These are phyloP conservation scores for Leistus spinibarbis DNA, from an alignment of 2,888 invertebrate species.

Conservation along the genomic window DNA sequence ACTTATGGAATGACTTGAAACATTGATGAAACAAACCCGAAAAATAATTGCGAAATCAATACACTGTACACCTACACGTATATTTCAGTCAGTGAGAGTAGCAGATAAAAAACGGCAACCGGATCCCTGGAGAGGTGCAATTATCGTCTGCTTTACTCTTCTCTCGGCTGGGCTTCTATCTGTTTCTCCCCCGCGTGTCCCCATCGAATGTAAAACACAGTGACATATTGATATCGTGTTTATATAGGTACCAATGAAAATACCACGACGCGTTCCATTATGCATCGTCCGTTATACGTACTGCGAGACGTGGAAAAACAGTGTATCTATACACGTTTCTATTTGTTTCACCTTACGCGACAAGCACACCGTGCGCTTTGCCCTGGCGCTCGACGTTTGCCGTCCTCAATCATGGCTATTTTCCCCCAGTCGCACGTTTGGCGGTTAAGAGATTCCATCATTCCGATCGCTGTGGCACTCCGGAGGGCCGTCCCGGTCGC, in stretches of 20 bases:
- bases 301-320: not conserved
- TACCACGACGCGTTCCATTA: slow-evolving; percentile 58
- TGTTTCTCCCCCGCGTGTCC: not conserved
- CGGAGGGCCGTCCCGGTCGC: slow-evolving; percentile 57
- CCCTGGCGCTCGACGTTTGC: slow-evolving; percentile 44
- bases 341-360: slow-evolving; percentile 3
- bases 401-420: slow-evolving; percentile 59
- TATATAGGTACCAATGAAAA: slow-evolving; percentile 59
- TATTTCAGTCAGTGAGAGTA: slow-evolving; percentile 4
- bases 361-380: slow-evolving; percentile 22
- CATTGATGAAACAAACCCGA: not conserved
- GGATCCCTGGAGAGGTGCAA: slow-evolving; percentile 22
- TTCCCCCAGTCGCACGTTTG: slow-evolving; percentile 58
- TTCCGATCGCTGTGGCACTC: slow-evolving; percentile 59
- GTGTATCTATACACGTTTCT: not conserved
- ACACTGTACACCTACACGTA: slow-evolving; percentile 2
- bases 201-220: slow-evolving; percentile 45
- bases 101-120: not conserved
- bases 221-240: slow-evolving; percentile 58
- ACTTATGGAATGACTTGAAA: not conserved
- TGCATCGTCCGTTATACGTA: slow-evolving; percentile 47
- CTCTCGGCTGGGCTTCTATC: not conserved
- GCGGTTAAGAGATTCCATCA: slow-evolving; percentile 61
- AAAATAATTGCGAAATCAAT: slow-evolving; percentile 15
- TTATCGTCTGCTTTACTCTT: slow-evolving; percentile 16